Evolutionary conservation across 2,113 vertebrate genomes (phyloP), one percentile per base, ranked within the genome.

Genomic region (Thryonomys swinderianus): DNA sequence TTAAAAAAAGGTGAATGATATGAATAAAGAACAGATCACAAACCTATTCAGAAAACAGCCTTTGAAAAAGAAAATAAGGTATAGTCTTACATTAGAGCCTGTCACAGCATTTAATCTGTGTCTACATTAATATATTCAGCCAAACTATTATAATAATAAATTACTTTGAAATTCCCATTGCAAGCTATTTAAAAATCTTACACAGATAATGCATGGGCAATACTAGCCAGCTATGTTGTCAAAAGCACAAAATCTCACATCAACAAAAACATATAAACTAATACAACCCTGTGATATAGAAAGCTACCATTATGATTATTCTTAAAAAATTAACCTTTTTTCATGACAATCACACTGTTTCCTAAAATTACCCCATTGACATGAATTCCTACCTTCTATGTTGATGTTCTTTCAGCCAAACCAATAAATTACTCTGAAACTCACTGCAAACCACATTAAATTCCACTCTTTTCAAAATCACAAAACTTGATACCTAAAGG

Each of bases 121-220:
- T 32, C 12, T 78, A 53, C 27, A 78, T 1, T 51, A 7, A 93
- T 16, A 32, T 37, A 90, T 67, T 62, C 23, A 69, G 37, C 25
- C 27, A 71, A 90, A 90, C 5, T 87, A 53, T 57, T 25, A 88
- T 16, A 30, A 91, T 13, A 90, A 18, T 45, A 25, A 32, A 64
- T 69, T 55, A 83, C 61, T 61, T 13, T 69, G 25, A 78, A 85
- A 83, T 21, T 42, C 2, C 34, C 18, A 85, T 1, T 37, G 25
- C 14, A 95, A 95, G 25, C 17, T 27, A 84, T 32, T 61, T 74
- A 76, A 80, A 69, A 93, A 85, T 69, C 25, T 82, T 74, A 82
- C 4, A 23, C 10, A 82, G 13, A 14, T 74, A n/a, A 5, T 40
- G 18, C n/a, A 79, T 34, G 1, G 2, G 57, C 1, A 91, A 88